Base-by-base conservation (phyloP, 2,113 vertebrate genomes). In the Syngnathus typhle region DNA sequence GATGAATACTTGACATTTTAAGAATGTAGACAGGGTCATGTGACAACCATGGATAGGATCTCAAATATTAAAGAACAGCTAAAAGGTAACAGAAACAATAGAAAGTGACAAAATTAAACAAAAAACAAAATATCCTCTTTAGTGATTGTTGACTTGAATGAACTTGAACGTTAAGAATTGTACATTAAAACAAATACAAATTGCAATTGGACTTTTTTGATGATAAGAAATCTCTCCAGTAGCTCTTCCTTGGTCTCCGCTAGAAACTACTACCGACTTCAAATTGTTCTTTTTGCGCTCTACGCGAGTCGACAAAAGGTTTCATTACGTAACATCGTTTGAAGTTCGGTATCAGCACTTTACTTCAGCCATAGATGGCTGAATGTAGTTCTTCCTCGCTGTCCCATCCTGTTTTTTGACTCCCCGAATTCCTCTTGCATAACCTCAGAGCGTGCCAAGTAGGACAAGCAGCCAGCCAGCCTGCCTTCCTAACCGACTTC, bases 261-360 rank as follows among this genome's bases (percentile, higher is more conserved):
- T 12, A 76, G 13, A n/a, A 2, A 47, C 16, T 41, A n/a, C 7
- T 6, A 6, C 15, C 60, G 18, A 13, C 10, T 62, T 0, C 18
- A 6, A 56, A 56, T 36, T 6, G 67, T 13, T 21, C 18, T 51
- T 15, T 38, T 58, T 21, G n/a, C 46, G 13, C 32, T 44, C 23
- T 54, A 77, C 62, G 27, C 67, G 19, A 65, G 75, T 80, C 69
- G 80, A 6, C 58, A 60, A 23, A 23, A 7, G 0, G 39, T 81
- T 82, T 55, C 73, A 79, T 56, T 71, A 70, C 72, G 64, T 64
- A 59, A 7, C 21, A 51, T 74, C 76, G 15, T 37, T 36, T 66
- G 49, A 78, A 68, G 71, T 71, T 64, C 69, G 72, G 59, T 59
- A 36, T 49, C 38, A 75, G 75, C 76, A 75, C 37, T 41, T 73